These are phyloP conservation scores for Andrena haemorrhoa DNA, from an alignment of 2,888 invertebrate genomes.

Conservation along the genomic window DNA sequence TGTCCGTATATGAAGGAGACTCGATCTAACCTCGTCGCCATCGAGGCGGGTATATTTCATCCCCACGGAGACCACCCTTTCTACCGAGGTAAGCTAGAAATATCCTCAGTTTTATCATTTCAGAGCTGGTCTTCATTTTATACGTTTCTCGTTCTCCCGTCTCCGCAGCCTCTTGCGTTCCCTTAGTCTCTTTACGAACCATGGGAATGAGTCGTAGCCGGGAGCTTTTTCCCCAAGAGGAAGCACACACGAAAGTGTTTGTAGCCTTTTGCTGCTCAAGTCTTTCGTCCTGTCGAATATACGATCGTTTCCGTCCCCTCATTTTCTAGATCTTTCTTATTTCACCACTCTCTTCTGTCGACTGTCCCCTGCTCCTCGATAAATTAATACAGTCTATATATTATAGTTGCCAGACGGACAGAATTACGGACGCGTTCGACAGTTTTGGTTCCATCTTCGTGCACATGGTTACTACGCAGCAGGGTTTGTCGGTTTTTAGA, in stretches of 20 bases:
- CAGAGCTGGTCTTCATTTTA: constrained; percentile 75
- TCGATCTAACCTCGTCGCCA: constrained; percentile 64
- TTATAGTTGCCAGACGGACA: neutral
- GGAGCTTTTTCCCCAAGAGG: constrained; percentile 65
- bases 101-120: constrained; percentile 79
- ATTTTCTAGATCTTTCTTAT: constrained; percentile 19
- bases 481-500: too few relatives aligned
- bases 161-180: constrained; percentile 37
- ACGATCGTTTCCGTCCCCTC: constrained; percentile 46
- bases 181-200: constrained; percentile 72
- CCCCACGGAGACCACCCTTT: constrained; percentile 63
- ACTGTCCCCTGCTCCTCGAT: constrained; percentile 19
- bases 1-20: constrained; percentile 64
- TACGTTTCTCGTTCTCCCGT: constrained; percentile 64
- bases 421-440: neutral
- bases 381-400: constrained; percentile 21
- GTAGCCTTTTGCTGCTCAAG: constrained; percentile 57
- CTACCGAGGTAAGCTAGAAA: constrained; percentile 71
- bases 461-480: neutral
- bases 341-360: constrained; percentile 8
- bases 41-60: constrained; percentile 61
- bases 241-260: constrained; percentile 66
- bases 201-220: constrained; percentile 70
- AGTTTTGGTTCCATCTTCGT: neutral
- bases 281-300: constrained; percentile 45